Percentiles rank a stretch among this genome's conserved stretches.
These are phyloP conservation scores for Cephus pulcher DNA, from an alignment of 2,888 invertebrate species.

Conservation along the genomic window DNA sequence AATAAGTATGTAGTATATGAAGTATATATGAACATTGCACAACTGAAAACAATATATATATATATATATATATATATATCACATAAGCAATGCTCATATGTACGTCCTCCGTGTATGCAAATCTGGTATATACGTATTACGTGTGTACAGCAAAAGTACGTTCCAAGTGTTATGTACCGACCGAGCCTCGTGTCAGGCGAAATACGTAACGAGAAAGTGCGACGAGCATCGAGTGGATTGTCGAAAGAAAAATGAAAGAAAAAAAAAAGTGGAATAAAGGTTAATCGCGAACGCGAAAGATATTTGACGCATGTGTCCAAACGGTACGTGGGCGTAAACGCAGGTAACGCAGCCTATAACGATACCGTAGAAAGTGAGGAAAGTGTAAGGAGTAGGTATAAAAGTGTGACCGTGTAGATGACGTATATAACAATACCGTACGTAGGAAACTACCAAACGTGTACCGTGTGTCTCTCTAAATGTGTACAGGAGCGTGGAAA, in stretches of 20 bases:
- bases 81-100: too few relatives aligned
- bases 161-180: neutral
- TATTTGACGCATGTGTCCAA: neutral
- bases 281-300: neutral
- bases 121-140: neutral
- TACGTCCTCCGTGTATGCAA: neutral
- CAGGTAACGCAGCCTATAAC: neutral
- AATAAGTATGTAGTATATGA: constrained; percentile 6
- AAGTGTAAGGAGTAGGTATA: neutral
- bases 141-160: neutral
- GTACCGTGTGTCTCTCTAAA: neutral
- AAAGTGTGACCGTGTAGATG: neutral
- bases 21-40: neutral
- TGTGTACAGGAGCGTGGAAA: neutral
- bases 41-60: neutral
- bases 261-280: neutral
- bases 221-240: neutral
- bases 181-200: neutral
- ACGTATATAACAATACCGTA: neutral
- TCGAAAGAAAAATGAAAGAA: neutral
- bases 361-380: neutral
- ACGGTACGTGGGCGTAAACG: neutral
- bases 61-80: neutral
- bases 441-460: neutral
- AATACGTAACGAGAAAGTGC: neutral